Conservation (phyloP, 2,113 vertebrate species). For the Hiodon alosoides region DNA sequence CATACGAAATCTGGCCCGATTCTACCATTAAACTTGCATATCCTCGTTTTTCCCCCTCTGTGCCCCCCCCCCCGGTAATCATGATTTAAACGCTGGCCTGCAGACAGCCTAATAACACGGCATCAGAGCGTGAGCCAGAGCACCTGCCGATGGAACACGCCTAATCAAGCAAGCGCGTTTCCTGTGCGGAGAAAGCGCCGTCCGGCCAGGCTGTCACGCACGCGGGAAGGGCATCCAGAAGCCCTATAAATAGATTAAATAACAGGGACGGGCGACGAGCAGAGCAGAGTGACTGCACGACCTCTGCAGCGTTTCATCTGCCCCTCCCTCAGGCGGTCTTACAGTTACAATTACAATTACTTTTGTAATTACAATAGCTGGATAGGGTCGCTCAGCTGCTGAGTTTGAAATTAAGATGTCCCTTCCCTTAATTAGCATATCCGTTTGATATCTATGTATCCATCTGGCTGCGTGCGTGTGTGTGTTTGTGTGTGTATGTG, state of each 20-base stretch:
- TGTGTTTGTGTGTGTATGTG: too few relatives aligned
- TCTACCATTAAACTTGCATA: neutral
- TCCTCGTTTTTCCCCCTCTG: neutral
- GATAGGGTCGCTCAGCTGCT: too few relatives aligned
- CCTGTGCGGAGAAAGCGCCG: neutral
- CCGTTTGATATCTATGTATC: neutral
- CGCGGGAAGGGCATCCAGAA: neutral
- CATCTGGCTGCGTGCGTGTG: neutral
- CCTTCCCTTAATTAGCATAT: neutral
- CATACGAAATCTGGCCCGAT: neutral
- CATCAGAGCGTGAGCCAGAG: neutral
- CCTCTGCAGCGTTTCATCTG: neutral
- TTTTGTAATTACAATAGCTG: too few relatives aligned
- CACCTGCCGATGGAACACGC: neutral
- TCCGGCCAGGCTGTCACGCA: neutral
- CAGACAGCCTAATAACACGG: conserved; percentile 16
- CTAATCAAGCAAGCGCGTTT: conserved; percentile 13
- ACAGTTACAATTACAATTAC: too few relatives aligned
- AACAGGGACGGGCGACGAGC: neutral
- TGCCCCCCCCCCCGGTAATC: conserved; percentile 3
- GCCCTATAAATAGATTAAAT: neutral
- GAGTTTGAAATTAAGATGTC: too few relatives aligned
- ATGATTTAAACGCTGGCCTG: neutral
- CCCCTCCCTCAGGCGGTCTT: neutral
- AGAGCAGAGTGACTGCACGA: neutral